A percentile compares a stretch with the other conserved stretches of the same genome.
phyloP scores from a whole-genome alignment of 1,140 invertebrate genomes.

The Magallana ariakensis region DNA sequence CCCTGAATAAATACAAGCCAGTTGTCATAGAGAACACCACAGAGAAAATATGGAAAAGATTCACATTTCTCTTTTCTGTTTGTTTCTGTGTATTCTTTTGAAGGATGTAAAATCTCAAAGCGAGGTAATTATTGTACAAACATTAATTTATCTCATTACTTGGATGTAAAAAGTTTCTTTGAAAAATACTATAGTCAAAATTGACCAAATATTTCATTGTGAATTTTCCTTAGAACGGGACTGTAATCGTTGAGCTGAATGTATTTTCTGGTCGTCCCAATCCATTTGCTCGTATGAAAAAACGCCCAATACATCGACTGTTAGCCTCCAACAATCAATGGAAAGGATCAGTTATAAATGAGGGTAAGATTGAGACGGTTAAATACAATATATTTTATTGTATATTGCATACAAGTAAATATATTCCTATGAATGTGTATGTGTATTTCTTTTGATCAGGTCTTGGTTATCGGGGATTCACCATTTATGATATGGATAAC shows the following conservation, averaged over 20 bases:
- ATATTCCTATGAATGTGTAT: no score
- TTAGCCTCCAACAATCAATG: not conserved
- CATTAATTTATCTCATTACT: not conserved
- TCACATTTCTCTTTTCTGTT: not conserved
- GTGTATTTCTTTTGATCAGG: not conserved
- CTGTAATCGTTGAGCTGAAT: not conserved
- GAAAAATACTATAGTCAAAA: not conserved
- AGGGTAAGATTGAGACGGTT: not conserved
- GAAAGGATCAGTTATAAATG: not conserved
- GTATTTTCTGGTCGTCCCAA: conserved; percentile 1
- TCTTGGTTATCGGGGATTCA: not conserved
- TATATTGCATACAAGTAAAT: no score
- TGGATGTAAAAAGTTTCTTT: not conserved
- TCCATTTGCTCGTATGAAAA: not conserved
- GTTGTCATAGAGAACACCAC: not conserved
- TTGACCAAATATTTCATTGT: not conserved
- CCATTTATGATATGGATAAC: conserved; percentile 12
- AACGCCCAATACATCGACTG: conserved; percentile 2
- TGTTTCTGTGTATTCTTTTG: not conserved
- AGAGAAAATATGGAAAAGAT: not conserved
- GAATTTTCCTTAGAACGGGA: not conserved
- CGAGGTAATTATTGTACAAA: not conserved
- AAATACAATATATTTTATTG: no score
- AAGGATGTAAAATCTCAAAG: not conserved
- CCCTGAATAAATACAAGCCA: not conserved